These are phyloP conservation scores for Coilia nasus DNA, from an alignment of 2,797 vertebrate genomes.

Conservation along the genomic window DNA sequence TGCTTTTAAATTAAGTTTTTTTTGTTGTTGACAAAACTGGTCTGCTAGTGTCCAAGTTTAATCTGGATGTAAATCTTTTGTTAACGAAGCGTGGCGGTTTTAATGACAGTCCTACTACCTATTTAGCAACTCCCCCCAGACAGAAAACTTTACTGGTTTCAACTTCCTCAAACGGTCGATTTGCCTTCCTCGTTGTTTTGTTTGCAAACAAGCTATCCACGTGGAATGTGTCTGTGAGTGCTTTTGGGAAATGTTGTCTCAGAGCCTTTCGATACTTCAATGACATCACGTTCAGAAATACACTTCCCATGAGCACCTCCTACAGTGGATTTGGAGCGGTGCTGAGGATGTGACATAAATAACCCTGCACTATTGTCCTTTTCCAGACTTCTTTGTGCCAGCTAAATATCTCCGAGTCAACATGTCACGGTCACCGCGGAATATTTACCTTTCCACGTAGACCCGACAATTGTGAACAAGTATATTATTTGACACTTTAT, in stretches of 20 bases:
- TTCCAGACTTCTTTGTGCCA: slow-evolving; percentile 70
- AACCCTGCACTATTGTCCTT: slow-evolving; percentile 66
- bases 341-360: slow-evolving; percentile 62
- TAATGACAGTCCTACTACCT: neutral
- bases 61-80: too few species aligned
- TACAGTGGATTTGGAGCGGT: slow-evolving; percentile 53
- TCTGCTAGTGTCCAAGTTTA: too few species aligned
- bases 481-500: neutral
- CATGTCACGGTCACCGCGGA: slow-evolving; percentile 4
- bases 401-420: slow-evolving; percentile 24
- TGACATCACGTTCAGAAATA: neutral
- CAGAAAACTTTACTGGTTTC: neutral
- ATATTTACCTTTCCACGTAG: slow-evolving; percentile 9
- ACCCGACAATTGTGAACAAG: neutral
- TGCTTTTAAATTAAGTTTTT: too few species aligned
- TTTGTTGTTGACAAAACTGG: too few species aligned
- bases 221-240: slow-evolving; percentile 59
- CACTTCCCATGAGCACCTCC: slow-evolving; percentile 61
- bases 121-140: neutral
- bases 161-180: slow-evolving; percentile 22
- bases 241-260: slow-evolving; percentile 67
- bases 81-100: neutral
- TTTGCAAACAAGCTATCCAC: slow-evolving; percentile 83
- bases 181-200: slow-evolving; percentile 58
- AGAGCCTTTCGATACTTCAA: too few species aligned